Conservation (phyloP, 2,113 vertebrate genomes). For the Tachycineta bicolor region DNA sequence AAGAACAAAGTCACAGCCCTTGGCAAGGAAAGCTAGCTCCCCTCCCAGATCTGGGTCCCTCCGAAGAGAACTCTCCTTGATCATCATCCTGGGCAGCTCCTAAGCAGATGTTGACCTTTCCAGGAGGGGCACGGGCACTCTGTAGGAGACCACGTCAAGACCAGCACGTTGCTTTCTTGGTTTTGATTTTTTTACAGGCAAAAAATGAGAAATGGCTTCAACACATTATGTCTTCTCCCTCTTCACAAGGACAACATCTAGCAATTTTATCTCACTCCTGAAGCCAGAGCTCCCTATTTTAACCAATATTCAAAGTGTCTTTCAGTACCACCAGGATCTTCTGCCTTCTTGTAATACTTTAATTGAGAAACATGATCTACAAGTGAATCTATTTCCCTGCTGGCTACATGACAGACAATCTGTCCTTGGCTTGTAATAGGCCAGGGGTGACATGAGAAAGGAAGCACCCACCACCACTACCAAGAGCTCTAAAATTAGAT, state of each 20-base stretch:
- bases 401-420: constrained; percentile 79
- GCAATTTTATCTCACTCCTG: constrained; percentile 69
- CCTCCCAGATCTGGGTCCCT: constrained; percentile 96
- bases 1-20: constrained; percentile 98
- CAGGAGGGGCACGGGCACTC: constrained; percentile 57
- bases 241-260: constrained; percentile 65
- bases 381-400: constrained; percentile 80
- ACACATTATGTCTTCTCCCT: constrained; percentile 69
- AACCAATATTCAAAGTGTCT: constrained; percentile 76
- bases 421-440: constrained; percentile 82
- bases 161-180: constrained; percentile 50
- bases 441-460: constrained; percentile 83
- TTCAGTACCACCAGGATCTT: constrained; percentile 80
- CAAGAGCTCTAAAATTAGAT: constrained; percentile 83
- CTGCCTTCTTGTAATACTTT: constrained; percentile 77
- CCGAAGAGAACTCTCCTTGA: constrained; percentile 95
- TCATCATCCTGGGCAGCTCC: constrained; percentile 90
- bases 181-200: constrained; percentile 50
- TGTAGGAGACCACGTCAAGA: constrained; percentile 63
- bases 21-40: constrained; percentile 95
- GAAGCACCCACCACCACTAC: constrained; percentile 76
- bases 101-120: constrained; percentile 66
- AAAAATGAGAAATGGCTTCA: constrained; percentile 59
- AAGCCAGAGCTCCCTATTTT: constrained; percentile 61
- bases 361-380: constrained; percentile 88